A percentile compares a stretch with the other conserved stretches of the same genome.
phyloP scores from a whole-genome alignment of 2,113 vertebrate genomes.

The Malurus cyaneus region DNA sequence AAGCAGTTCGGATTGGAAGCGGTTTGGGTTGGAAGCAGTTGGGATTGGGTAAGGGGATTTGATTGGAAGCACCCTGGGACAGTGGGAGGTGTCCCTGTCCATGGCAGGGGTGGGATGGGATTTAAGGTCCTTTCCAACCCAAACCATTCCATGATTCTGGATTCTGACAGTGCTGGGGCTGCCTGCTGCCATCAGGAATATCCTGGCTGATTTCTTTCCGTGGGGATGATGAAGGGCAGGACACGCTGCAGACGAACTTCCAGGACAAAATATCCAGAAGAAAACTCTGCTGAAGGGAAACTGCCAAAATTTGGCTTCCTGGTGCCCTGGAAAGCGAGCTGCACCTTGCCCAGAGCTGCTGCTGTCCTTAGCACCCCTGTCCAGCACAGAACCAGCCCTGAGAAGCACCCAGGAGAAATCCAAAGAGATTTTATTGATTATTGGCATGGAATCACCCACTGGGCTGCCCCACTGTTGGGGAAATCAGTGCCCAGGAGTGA shows the following conservation, averaged over 20 bases:
- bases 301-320: background rate
- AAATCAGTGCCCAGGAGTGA: background rate
- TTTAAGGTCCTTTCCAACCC: background rate
- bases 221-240: background rate
- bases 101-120: accelerated
- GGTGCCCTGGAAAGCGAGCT: background rate
- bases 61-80: accelerated
- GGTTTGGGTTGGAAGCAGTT: too few relatives aligned
- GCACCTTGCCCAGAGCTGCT: background rate
- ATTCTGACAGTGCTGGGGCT: background rate
- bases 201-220: background rate
- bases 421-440: background rate
- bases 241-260: accelerated
- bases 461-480: background rate
- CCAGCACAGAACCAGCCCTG: accelerated
- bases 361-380: background rate
- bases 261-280: background rate
- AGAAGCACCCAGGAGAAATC: background rate
- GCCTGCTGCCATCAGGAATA: background rate
- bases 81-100: background rate
- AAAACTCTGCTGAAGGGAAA: background rate
- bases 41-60: too few relatives aligned
- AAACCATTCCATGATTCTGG: background rate
- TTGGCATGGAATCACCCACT: accelerated
- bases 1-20: background rate